phyloP scores from a whole-genome alignment of 1,140 invertebrate species.

The Penaeus chinensis region DNA sequence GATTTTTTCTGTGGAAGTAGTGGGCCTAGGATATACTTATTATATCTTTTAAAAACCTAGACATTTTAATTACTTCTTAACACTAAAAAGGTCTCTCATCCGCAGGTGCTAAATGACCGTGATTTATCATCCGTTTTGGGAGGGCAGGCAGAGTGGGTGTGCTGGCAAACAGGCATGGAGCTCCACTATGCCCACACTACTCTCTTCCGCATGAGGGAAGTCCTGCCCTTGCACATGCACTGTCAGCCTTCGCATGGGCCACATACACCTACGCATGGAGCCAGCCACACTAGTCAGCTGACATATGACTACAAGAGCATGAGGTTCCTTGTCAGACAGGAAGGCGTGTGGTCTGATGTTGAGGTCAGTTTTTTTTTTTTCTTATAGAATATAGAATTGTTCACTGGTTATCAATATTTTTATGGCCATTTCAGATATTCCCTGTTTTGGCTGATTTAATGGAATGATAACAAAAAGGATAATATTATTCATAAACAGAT shows the following conservation, averaged over 20 bases:
- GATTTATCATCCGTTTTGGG: constrained; percentile 69
- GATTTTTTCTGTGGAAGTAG: too few relatives aligned
- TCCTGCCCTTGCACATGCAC: constrained; percentile 69
- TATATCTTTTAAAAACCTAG: too few relatives aligned
- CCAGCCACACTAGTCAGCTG: constrained; percentile 47
- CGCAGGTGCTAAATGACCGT: constrained; percentile 75
- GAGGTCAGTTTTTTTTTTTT: constrained; percentile 72
- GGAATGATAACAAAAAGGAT: too few relatives aligned
- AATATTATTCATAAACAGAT: too few relatives aligned
- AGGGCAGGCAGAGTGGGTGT: constrained; percentile 86
- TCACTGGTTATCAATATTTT: too few relatives aligned
- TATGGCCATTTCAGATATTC: too few relatives aligned
- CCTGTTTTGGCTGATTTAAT: too few relatives aligned
- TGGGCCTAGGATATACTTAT: too few relatives aligned
- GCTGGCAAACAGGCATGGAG: constrained; percentile 96
- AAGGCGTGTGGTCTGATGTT: constrained; percentile 86
- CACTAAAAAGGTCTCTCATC: constrained; percentile 30
- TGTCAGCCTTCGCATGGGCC: constrained; percentile 8
- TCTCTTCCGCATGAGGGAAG: constrained; percentile 86
- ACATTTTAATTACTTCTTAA: too few relatives aligned
- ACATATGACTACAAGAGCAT: constrained; percentile 66
- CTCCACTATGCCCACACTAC: constrained; percentile 84
- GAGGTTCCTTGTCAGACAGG: constrained; percentile 69
- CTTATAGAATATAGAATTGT: not conserved
- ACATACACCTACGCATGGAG: constrained; percentile 8